A percentile compares a stretch with the other conserved stretches of the same genome.
Conservation (phyloP, 1,140 invertebrate species). For the Homalodisca vitripennis region DNA sequence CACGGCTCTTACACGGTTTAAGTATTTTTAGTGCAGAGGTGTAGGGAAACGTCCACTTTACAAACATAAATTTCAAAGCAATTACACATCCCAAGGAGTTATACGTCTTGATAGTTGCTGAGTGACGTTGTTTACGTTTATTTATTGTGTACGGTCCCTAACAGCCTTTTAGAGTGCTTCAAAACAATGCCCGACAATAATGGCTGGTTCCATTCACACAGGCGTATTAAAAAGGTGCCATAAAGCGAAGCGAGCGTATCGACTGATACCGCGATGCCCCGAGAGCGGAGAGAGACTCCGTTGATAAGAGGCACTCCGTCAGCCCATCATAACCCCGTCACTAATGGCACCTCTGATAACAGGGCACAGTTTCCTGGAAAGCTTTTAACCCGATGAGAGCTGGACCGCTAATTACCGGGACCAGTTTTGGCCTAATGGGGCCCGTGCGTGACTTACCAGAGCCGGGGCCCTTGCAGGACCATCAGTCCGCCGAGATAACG, state of each 20-base stretch:
- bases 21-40: no score
- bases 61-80: no score
- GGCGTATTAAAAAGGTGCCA: background rate
- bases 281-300: background rate
- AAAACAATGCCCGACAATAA: no score
- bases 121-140: no score
- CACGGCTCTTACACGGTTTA: no score
- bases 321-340: constrained; percentile 16
- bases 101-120: no score
- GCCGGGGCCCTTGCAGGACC: no score
- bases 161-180: no score
- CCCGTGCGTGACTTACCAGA: constrained; percentile 4
- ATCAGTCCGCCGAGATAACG: no score
- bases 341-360: constrained; percentile 12
- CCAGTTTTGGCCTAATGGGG: constrained; percentile 4
- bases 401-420: constrained; percentile 12
- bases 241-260: background rate
- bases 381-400: constrained; percentile 21
- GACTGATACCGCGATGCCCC: background rate
- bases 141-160: no score
- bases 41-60: no score
- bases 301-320: constrained; percentile 3
- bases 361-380: constrained; percentile 2
- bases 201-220: background rate
- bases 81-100: no score